Evolutionary conservation across 2,888 invertebrate genomes (phyloP), one percentile per base, ranked within the genome.

Genomic region (Cephus pulcher): DNA sequence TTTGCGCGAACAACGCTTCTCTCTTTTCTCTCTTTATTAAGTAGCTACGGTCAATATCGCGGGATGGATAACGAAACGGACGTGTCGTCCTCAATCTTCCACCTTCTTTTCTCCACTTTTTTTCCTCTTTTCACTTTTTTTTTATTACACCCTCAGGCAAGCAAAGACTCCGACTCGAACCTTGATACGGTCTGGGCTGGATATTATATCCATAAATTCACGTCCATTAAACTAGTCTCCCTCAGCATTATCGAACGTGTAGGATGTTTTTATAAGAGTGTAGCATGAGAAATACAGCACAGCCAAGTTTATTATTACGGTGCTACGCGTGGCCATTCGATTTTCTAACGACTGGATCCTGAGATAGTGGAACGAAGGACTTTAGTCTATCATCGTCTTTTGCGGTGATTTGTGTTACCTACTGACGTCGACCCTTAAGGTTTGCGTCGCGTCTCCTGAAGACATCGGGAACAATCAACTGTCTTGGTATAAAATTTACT

Each of bases 21-120:
- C 12, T 12, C 75, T 4, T 9, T 34, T 34, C 34, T 69, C 33
- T 71, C 33, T 32, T 32, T 71, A 32, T 71, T 32, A 71, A 71
- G 32, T 33, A 71, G 12, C 71, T 71, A 32, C 32, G 71, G 34
- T 71, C 33, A 34, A 71, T 71, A 71, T 71, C 23, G 71, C 71
- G 34, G 11, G 71, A 23, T 34, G 71, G 71, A 71, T 71, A 33
- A 71, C 33, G 56, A 56, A 56, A 56, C 56, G 56, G 56, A 9
- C 56, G 71, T 71, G 71, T 71, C 71, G 32, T 71, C 71, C 56
- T 56, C 56, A 56, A 56, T 56, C 56, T 56, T 56, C 23, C 15
- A 56, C 15, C 23, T 56, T 56, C 6, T 9, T 56, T 71, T 71
- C 23, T n/a, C 32, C 12, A 32, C 6, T 15, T 71, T 71, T 71